Percentiles rank a stretch among this genome's conserved stretches.
phyloP scores from a whole-genome alignment of 2,888 invertebrate species.

The Drosophila tripunctata region DNA sequence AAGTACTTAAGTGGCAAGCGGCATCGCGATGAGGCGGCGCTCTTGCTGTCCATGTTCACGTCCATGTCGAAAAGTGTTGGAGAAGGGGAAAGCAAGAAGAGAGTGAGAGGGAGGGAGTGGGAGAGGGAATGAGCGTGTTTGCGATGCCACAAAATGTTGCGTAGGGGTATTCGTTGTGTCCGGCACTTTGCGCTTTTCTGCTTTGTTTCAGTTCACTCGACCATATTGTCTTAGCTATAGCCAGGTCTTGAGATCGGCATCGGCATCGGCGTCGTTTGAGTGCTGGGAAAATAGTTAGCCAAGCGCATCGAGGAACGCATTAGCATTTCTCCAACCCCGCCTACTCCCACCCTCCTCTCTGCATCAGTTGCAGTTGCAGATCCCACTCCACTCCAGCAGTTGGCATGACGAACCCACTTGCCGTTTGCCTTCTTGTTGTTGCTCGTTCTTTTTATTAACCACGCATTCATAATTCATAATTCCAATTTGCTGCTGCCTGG shows the following conservation, averaged over 20 bases:
- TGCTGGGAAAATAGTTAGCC: constrained; percentile 78
- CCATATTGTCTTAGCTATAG: constrained; percentile 67
- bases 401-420: constrained; percentile 71
- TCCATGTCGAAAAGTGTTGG: constrained; percentile 16
- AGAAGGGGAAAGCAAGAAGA: not conserved
- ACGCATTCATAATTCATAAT: constrained; percentile 82
- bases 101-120: not conserved
- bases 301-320: constrained; percentile 76
- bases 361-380: constrained; percentile 2
- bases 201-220: constrained; percentile 80
- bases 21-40: constrained; percentile 52
- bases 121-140: not conserved
- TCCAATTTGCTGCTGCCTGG: constrained; percentile 80
- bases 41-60: constrained; percentile 45
- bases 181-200: constrained; percentile 77
- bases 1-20: constrained; percentile 79
- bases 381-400: constrained; percentile 42
- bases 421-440: constrained; percentile 46
- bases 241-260: constrained; percentile 43
- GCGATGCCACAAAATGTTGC: constrained; percentile 47
- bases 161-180: constrained; percentile 73
- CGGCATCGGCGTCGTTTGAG: constrained; percentile 71
- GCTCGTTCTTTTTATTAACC: constrained; percentile 74
- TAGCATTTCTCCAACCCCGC: constrained; percentile 73
- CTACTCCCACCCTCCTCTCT: constrained; percentile 27